Evolutionary conservation across 2,113 vertebrate species (phyloP), one percentile per base, ranked within the genome.

Genomic region (Acrocephalus arundinaceus): DNA sequence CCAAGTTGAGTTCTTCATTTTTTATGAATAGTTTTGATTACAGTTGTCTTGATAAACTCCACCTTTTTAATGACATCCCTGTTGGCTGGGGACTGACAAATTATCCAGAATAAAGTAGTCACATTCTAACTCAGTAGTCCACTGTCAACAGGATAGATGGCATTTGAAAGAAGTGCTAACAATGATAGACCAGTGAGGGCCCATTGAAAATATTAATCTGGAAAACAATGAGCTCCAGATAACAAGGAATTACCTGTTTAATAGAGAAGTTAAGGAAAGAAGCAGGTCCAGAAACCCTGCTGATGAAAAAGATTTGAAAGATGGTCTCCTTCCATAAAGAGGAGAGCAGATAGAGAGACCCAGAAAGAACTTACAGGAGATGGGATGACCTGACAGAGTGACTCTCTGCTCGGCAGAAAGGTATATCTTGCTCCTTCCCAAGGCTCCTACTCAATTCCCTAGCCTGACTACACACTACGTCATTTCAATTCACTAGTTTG

Each of bases 221-320:
- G 8, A 35, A 72, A 86, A 17, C 14, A 46, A 6, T 2, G 41
- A 59, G 30, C 8, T 41, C 27, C 10, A 35, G 57, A 37, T 21
- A 65, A 80, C 11, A 43, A 37, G 33, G 1, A 45, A 72, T n/a
- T 46, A 22, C 14, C 11, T 61, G 7, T 28, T 8, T 11, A 76
- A 85, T 65, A 68, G 4, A 55, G 5, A 62, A 45, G 1, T 21
- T 41, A 68, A 79, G 23, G 28, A 85, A 83, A 59, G 28, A 30
- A 77, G 16, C 0, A 1, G 24, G 11, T 62, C 19, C 13, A 11
- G 3, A 45, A 13, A 39, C 1, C 4, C 37, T 10, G 28, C 3
- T 41, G 20, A 27, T 20, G 7, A 13, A 11, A 90, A 92, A 57
- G 11, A 63, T 45, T 49, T 78, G 18, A 65, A 74, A 82, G 5